Percentiles rank a stretch among this genome's conserved stretches.
phyloP scores from a whole-genome alignment of 1,140 invertebrate species.

The Chymomyza costata region DNA sequence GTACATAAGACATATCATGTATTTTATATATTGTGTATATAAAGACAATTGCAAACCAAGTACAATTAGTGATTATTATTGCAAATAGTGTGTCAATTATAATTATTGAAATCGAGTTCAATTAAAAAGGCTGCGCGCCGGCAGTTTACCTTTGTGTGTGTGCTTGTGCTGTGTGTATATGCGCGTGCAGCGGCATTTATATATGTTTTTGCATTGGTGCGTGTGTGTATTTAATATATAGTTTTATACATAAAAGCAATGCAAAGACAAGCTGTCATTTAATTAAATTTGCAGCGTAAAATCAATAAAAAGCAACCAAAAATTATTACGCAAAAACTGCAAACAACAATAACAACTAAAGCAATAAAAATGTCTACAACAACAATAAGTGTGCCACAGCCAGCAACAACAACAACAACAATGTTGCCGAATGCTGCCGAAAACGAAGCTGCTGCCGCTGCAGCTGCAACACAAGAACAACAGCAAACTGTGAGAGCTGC shows the following conservation, averaged over 20 bases:
- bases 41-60: no score
- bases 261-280: slow-evolving; percentile 21
- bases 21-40: no score
- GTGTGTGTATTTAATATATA: slow-evolving; percentile 13
- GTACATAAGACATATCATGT: no score
- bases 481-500: not conserved
- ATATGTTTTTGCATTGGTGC: not conserved
- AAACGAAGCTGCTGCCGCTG: slow-evolving; percentile 7
- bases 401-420: slow-evolving; percentile 14
- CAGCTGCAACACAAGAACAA: slow-evolving; percentile 7
- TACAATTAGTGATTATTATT: no score
- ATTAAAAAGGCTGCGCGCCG: not conserved
- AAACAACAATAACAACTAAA: slow-evolving; percentile 14
- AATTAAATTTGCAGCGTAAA: slow-evolving; percentile 19
- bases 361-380: slow-evolving; percentile 44
- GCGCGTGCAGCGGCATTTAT: not conserved
- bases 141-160: slow-evolving; percentile 1
- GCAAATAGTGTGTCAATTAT: no score
- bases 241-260: slow-evolving; percentile 21
- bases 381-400: slow-evolving; percentile 33
- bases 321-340: slow-evolving; percentile 26
- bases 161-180: not conserved
- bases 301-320: slow-evolving; percentile 36
- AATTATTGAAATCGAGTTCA: no score
- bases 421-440: slow-evolving; percentile 8